Evolutionary conservation across 2,888 invertebrate genomes (phyloP), one percentile per base, ranked within the genome.

Genomic region (Lepidocyrtoides sp.): DNA sequence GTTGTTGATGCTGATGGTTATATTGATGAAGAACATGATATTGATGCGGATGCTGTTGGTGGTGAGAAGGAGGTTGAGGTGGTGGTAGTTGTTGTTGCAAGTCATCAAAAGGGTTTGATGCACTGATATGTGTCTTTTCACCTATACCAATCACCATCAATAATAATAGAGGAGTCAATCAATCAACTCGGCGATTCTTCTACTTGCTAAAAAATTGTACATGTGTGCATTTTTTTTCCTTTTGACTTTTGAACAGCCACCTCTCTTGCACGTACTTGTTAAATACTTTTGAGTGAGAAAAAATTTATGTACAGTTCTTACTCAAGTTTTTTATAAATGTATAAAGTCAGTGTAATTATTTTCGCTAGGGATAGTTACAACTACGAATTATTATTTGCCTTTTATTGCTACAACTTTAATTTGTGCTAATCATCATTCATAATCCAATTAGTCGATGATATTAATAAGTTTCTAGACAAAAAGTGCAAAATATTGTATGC

Each of bases 81-180:
- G 48, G 86, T 75, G 85, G 57, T 41, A 75, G 75, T 36, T 32
- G 83, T 51, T 90, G 90, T 90, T 93, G 94, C 91, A 93, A 89
- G 96, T 97, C 98, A 96, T 97, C 97, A 96, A 98, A 97, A 94
- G 97, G 98, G 96, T 97, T 97, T 95, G 97, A 97, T 95, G 97
- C 97, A 96, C 96, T 97, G 95, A 97, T 97, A 96, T 97, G 97
- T 96, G 97, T 97, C 95, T 95, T 95, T 95, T 96, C 96, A 95
- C 96, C 96, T 94, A 92, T 54, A 85, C 92, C 66, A 66, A 69
- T 63, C 72, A 89, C 44, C 51, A 85, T 29, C 36, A 85, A 44
- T 17, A 69, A 60, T 36, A 41, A 72, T 72, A 69, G 75, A 48
- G 36, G 32, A 75, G 75, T 48, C 48, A 75, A 23, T 75, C 44